Evolutionary conservation across 64 coral and sea anemone genomes (phyloP).

Genomic region (Montipora foliosa): DNA sequence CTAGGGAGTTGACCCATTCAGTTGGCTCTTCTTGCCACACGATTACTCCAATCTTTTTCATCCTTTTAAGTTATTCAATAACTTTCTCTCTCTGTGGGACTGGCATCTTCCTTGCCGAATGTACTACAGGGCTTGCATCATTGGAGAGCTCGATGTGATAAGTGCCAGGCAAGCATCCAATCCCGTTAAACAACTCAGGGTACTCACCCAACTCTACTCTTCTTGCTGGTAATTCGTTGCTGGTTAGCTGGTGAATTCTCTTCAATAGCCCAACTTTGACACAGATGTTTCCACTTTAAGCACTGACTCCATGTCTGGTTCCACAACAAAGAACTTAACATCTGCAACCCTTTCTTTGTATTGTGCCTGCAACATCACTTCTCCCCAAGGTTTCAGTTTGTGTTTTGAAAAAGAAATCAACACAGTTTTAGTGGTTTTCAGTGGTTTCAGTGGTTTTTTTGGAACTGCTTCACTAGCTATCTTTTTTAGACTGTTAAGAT

Average conservation of each 20-base stretch:
- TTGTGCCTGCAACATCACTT: not conserved
- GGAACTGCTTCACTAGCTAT: not conserved
- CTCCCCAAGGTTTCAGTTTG: not conserved
- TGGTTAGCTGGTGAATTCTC: too few relatives aligned
- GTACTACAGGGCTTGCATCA: not conserved
- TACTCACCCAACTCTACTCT: too few relatives aligned
- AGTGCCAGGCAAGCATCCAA: constrained; percentile 7
- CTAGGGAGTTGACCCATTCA: constrained; percentile 43
- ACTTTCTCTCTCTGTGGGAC: constrained; percentile 26
- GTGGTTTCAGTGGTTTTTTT: not conserved
- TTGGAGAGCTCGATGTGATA: not conserved
- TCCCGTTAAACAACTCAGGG: constrained; percentile 6
- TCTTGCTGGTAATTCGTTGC: too few relatives aligned
- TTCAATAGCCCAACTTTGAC: too few relatives aligned
- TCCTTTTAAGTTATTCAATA: constrained; percentile 17
- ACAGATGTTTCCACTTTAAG: too few relatives aligned
- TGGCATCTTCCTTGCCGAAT: constrained; percentile 35
- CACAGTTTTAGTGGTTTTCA: not conserved
- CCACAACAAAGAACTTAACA: too few relatives aligned
- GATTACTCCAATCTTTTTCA: constrained; percentile 28
- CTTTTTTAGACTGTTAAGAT: not conserved
- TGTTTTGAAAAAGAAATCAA: not conserved
- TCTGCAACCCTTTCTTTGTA: too few relatives aligned
- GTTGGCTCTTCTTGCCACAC: constrained; percentile 18
- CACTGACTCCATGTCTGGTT: too few relatives aligned